Conservation (phyloP, 2,113 vertebrate genomes). For the Tautogolabrus adspersus region DNA sequence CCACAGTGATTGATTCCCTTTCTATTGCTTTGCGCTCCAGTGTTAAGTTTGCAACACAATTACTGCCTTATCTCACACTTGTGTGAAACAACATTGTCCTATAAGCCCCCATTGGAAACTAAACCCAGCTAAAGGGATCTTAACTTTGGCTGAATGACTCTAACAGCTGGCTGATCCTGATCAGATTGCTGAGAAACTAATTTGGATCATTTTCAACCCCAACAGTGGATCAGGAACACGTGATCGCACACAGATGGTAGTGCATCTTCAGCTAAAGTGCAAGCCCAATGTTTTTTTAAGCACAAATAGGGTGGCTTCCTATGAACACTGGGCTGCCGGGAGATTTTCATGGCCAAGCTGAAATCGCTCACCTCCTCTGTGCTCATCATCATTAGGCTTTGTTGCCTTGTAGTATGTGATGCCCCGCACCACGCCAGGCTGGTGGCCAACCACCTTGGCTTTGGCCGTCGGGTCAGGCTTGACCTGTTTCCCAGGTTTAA, state of each 20-base stretch:
- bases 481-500: constrained; percentile 63
- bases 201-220: constrained; percentile 52
- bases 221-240: constrained; percentile 52
- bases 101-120: neutral
- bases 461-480: constrained; percentile 86
- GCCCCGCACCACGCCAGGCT: constrained; percentile 89
- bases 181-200: constrained; percentile 35
- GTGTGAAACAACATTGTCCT: constrained; percentile 14
- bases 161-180: constrained; percentile 22
- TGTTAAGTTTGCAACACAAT: constrained; percentile 28
- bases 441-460: constrained; percentile 83
- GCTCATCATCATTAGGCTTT: constrained; percentile 74
- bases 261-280: constrained; percentile 39
- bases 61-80: constrained; percentile 11
- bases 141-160: neutral
- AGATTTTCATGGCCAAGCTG: neutral
- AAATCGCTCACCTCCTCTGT: constrained; percentile 74
- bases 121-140: constrained; percentile 7
- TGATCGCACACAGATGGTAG: constrained; percentile 49
- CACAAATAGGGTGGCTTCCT: neutral
- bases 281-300: constrained; percentile 43
- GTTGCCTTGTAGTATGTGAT: constrained; percentile 96
- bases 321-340: constrained; percentile 9
- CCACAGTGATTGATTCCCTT: neutral
- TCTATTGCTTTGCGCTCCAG: constrained; percentile 12